Percentiles rank a stretch among this genome's conserved stretches.
phyloP scores from a whole-genome alignment of 1,140 invertebrate genomes.

The Rhizoglyphus robini region DNA sequence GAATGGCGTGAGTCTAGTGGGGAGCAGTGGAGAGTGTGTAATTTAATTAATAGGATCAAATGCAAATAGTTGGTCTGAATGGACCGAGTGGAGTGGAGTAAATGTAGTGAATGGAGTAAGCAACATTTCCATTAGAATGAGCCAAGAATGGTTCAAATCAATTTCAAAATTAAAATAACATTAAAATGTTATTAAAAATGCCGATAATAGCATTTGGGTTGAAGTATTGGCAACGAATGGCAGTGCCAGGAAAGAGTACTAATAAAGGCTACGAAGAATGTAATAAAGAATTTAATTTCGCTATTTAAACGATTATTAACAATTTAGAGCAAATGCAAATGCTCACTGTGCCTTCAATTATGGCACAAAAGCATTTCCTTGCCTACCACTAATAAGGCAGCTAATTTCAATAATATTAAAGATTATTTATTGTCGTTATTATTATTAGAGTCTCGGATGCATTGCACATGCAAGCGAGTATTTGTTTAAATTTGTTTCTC shows the following conservation, averaged over 20 bases:
- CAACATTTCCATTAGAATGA: background rate
- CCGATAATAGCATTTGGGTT: background rate
- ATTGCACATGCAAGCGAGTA: too few species aligned
- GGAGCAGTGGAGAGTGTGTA: background rate
- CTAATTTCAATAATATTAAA: too few species aligned
- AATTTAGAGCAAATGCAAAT: too few species aligned
- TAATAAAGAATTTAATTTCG: background rate
- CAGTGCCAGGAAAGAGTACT: background rate
- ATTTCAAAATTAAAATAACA: slow-evolving; percentile 14
- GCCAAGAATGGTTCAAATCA: background rate
- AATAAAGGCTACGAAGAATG: background rate
- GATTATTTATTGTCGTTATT: too few species aligned
- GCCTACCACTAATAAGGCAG: too few species aligned
- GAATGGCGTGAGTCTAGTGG: too few species aligned
- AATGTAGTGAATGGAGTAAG: background rate
- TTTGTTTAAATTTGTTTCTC: too few species aligned
- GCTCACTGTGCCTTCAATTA: too few species aligned
- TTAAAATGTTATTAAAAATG: slow-evolving; percentile 14
- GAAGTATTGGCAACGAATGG: background rate
- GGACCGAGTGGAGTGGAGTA: too few species aligned
- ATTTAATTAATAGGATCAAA: background rate
- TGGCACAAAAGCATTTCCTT: too few species aligned
- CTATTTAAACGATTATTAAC: too few species aligned
- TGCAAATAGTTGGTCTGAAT: background rate
- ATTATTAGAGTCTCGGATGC: too few species aligned